A percentile compares a stretch with the other conserved stretches of the same genome.
phyloP scores from a whole-genome alignment of 2,113 vertebrate genomes.

The Lutjanus erythropterus region DNA sequence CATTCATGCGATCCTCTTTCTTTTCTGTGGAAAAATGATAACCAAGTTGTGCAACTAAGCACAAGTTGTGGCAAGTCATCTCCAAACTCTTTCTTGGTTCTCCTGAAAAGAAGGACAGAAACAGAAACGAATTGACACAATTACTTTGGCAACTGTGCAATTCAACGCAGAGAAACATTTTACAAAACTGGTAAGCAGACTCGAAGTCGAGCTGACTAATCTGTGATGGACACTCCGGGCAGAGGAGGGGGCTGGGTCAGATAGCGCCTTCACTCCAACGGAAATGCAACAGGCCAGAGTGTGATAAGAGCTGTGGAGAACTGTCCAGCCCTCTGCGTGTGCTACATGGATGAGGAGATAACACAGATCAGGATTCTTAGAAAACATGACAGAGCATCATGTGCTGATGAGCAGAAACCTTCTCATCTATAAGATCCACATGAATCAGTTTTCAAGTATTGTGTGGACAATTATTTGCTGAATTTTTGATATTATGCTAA shows the following conservation, averaged over 20 bases:
- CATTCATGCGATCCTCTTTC: too few relatives aligned
- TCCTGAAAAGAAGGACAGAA: neutral
- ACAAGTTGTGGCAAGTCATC: neutral
- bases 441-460: too few relatives aligned
- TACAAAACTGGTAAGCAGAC: neutral
- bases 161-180: neutral
- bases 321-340: conserved; percentile 38
- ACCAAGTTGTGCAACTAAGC: neutral
- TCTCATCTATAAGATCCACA: neutral
- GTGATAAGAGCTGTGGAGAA: conserved; percentile 70
- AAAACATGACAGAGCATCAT: conserved; percentile 38
- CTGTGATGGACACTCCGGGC: conserved; percentile 50
- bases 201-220: conserved; percentile 55
- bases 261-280: conserved; percentile 67
- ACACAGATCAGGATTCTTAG: conserved; percentile 21
- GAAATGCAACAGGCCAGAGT: conserved; percentile 59
- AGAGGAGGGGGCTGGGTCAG: conserved; percentile 35
- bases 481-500: neutral
- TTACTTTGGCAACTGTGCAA: neutral
- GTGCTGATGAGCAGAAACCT: neutral
- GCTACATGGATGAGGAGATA: conserved; percentile 35
- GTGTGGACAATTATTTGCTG: neutral
- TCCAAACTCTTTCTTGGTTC: too few relatives aligned
- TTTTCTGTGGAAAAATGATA: neutral
- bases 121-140: neutral